Conservation (phyloP, 92 coral and sea anemone species). For the Ricordea florida region DNA sequence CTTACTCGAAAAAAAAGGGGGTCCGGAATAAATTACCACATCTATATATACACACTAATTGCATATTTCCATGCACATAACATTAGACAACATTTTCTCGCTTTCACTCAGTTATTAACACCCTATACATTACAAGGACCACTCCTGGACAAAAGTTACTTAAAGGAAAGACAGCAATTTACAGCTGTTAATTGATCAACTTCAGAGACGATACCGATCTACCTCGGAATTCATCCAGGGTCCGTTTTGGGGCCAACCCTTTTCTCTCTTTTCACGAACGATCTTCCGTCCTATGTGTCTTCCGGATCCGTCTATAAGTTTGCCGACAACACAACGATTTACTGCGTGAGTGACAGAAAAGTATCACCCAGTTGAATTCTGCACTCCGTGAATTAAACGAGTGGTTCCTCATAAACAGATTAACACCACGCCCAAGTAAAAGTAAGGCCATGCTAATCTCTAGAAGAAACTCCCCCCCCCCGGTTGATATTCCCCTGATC, state of each 20-base stretch:
- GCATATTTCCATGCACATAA: no score
- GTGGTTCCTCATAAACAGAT: not conserved
- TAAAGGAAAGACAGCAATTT: no score
- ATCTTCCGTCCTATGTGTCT: conserved; percentile 2
- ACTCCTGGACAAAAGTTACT: not conserved
- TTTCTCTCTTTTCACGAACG: no score
- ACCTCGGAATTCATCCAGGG: no score
- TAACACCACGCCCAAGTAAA: not conserved
- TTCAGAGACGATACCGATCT: no score
- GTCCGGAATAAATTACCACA: no score
- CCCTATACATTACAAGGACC: no score
- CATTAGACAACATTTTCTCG: no score
- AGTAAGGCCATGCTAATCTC: not conserved
- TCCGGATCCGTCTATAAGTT: not conserved
- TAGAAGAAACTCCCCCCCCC: not conserved
- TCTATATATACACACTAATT: no score
- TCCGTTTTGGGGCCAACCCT: not conserved
- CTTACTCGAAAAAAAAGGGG: no score
- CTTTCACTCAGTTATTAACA: no score
- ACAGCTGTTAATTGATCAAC: no score
- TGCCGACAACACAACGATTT: conserved; percentile 10
- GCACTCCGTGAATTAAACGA: not conserved
- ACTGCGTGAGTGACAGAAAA: not conserved
- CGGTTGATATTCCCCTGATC: not conserved
- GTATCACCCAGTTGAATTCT: not conserved